phyloP scores from a whole-genome alignment of 2,888 invertebrate genomes.

The Cataglyphis cursor region DNA sequence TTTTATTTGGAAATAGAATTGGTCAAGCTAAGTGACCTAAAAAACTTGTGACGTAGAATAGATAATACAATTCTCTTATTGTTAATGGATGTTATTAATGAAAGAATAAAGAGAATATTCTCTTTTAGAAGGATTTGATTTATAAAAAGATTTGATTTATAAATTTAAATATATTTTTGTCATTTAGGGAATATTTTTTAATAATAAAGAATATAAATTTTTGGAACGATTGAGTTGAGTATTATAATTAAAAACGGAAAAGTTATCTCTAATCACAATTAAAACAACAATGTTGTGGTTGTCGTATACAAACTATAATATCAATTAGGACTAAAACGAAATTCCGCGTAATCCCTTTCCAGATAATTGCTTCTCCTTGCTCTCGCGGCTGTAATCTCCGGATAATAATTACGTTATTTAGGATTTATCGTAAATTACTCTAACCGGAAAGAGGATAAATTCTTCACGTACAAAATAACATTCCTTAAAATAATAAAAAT shows the following conservation, averaged over 20 bases:
- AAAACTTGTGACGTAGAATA: slow-evolving; percentile 10
- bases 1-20: slow-evolving; percentile 19
- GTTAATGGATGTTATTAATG: slow-evolving; percentile 8
- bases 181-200: background rate
- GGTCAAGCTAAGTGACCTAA: slow-evolving; percentile 17
- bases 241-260: slow-evolving; percentile 2
- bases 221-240: background rate
- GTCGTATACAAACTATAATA: slow-evolving; percentile 33
- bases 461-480: slow-evolving; percentile 7
- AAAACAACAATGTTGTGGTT: slow-evolving; percentile 30
- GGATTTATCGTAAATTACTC: slow-evolving; percentile 44
- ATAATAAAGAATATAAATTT: background rate
- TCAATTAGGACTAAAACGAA: slow-evolving; percentile 36
- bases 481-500: slow-evolving; percentile 9
- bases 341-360: slow-evolving; percentile 42
- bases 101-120: background rate
- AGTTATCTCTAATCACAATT: background rate
- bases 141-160: slow-evolving; percentile 9
- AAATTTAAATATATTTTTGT: background rate
- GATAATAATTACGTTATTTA: slow-evolving; percentile 53
- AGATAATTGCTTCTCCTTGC: slow-evolving; percentile 48
- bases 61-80: slow-evolving; percentile 27
- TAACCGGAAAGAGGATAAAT: slow-evolving; percentile 12
- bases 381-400: slow-evolving; percentile 48
- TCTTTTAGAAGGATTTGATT: slow-evolving; percentile 1